Base-by-base conservation (phyloP, 1,140 invertebrate genomes). In the Macrosteles quadrilineatus region DNA sequence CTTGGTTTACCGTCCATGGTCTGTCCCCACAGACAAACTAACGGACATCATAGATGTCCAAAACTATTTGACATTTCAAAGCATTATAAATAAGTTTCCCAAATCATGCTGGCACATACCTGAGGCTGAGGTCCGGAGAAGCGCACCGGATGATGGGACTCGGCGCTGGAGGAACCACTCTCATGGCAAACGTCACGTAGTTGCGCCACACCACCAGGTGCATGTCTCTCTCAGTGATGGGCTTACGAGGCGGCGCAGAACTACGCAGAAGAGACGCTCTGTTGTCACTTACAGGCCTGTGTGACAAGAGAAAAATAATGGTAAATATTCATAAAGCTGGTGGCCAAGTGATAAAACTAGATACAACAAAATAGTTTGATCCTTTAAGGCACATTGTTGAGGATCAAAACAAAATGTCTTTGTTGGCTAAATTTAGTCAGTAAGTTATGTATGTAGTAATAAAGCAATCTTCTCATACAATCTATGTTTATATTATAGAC, bases 151-250 rank as follows among this genome's bases (percentile, higher is more conserved):
- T 86, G 1, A 95, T 86, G 0, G 93, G 89, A 76, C 88, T 91
- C 0, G 92, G 89, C 30, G 88, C 86, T 21, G 92, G 89, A 43
- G 93, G 91, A 0, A 97, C 95, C 6, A 98, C 91, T 71, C 95
- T 86, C 83, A 97, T 98, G 1, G 95, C 95, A 83, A 97, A 93
- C 12, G 95, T 93, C 63, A 97, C 87, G 81, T 98, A 98, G 83
- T 98, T 98, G 77, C 96, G 92, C 96, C 96, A 99, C 0, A 98
- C 85, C 78, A 92, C 88, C 83, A 98, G 89, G 79, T 98, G 96
- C 47, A 94, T 87, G 79, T 98, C 96, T 75, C 94, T 83, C 81
- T 97, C 95, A 73, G 92, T 96, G 43, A 91, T 87, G 30, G 93
- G 93, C 78, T 96, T 97, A 80, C 91, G 86, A 67, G 94, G 83